These are phyloP conservation scores for Dryas iulia DNA, from an alignment of 1,140 invertebrate species.

Conservation along the genomic window DNA sequence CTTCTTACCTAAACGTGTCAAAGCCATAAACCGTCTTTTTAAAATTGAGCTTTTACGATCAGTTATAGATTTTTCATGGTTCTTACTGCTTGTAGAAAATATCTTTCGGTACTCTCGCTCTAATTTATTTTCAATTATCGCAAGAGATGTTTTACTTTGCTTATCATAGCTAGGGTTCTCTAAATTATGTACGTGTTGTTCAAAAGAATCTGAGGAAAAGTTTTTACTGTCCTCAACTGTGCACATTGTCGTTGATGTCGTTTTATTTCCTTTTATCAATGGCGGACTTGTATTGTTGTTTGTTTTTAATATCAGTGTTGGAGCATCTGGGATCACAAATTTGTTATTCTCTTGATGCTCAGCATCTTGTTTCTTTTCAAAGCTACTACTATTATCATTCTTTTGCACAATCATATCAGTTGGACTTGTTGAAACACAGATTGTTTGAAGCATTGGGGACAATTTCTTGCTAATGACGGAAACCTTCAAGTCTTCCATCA, in stretches of 20 bases:
- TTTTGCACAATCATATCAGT: neutral
- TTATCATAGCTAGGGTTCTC: constrained; percentile 49
- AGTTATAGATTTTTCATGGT: constrained; percentile 32
- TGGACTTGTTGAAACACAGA: constrained; percentile 48
- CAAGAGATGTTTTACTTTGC: constrained; percentile 36
- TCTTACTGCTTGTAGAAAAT: constrained; percentile 41
- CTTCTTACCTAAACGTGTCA: constrained; percentile 47
- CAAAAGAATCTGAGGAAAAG: constrained; percentile 56
- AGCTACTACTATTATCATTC: constrained; percentile 34
- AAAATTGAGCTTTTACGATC: constrained; percentile 53
- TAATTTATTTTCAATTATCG: constrained; percentile 57
- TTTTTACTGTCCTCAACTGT: constrained; percentile 18
- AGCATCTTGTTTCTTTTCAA: constrained; percentile 9
- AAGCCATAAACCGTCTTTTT: constrained; percentile 50
- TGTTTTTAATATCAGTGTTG: constrained; percentile 5
- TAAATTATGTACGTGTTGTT: constrained; percentile 63
- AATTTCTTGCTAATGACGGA: constrained; percentile 43
- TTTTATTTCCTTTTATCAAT: constrained; percentile 9
- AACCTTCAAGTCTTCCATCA: constrained; percentile 30
- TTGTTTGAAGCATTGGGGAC: constrained; percentile 51
- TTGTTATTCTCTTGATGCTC: constrained; percentile 17
- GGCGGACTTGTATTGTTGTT: neutral
- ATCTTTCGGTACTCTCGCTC: constrained; percentile 59
- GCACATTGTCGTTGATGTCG: neutral
- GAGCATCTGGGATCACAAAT: neutral